These are phyloP conservation scores for Drosophila orosa DNA, from an alignment of 1,140 invertebrate species.

Conservation along the genomic window DNA sequence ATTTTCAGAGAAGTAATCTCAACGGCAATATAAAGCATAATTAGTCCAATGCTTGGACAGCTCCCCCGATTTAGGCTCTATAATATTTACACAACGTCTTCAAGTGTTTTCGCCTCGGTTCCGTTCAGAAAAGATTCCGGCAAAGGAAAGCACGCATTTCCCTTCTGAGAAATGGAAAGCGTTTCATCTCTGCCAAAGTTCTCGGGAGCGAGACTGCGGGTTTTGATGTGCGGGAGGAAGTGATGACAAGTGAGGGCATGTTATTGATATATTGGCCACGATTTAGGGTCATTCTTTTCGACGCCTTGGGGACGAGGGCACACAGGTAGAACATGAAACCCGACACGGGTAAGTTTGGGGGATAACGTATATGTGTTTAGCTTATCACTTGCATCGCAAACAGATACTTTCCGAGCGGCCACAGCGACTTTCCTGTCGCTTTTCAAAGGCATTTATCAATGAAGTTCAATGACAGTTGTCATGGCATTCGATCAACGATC, in stretches of 20 bases:
- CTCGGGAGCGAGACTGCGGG: background rate
- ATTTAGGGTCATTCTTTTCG: conserved; percentile 43
- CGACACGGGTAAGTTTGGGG: conserved; percentile 32
- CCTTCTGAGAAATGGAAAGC: conserved; percentile 59
- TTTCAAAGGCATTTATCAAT: conserved; percentile 66
- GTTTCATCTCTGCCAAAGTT: conserved; percentile 44
- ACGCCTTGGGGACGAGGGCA: conserved; percentile 9
- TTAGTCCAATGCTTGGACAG: conserved; percentile 52
- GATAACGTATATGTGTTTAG: conserved; percentile 58
- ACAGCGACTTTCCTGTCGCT: conserved; percentile 21
- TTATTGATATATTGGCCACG: conserved; percentile 68
- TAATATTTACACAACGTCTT: conserved; percentile 71
- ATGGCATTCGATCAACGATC: conserved; percentile 69
- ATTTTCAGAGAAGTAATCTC: conserved; percentile 12
- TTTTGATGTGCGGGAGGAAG: conserved; percentile 22
- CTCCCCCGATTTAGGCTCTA: conserved; percentile 18
- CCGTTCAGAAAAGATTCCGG: conserved; percentile 41
- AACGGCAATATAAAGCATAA: conserved; percentile 67
- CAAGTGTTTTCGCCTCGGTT: conserved; percentile 53
- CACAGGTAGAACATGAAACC: conserved; percentile 65
- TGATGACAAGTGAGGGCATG: conserved; percentile 52
- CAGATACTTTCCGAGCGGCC: conserved; percentile 45
- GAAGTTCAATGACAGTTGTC: conserved; percentile 79
- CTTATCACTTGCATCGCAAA: conserved; percentile 70
- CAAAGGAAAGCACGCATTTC: conserved; percentile 62